Evolutionary conservation across 2,888 invertebrate genomes (phyloP).

Genomic region (Euclidia mi): DNA sequence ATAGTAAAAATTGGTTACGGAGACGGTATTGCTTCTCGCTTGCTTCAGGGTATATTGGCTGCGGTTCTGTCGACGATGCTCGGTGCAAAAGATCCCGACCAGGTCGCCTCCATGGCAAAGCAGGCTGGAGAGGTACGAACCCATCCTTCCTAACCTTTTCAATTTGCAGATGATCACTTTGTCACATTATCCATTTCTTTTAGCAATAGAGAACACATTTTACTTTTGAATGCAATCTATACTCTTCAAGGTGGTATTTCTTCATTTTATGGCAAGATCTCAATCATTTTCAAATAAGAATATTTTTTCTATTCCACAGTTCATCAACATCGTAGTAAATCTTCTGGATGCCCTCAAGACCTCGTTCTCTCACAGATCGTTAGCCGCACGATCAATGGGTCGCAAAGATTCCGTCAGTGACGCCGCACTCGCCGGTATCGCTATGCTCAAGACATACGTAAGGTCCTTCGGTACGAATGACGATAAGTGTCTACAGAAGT

Average conservation of each 20-base stretch:
- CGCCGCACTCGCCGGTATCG: conserved; percentile 96
- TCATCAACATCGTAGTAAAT: conserved; percentile 97
- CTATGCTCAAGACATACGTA: conserved; percentile 97
- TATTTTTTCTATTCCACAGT: conserved; percentile 87
- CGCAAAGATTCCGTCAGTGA: conserved; percentile 97
- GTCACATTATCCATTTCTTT: conserved; percentile 22
- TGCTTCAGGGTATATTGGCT: conserved; percentile 97
- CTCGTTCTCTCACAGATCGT: conserved; percentile 97
- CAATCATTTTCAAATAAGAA: background rate
- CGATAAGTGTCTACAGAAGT: conserved; percentile 96
- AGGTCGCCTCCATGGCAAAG: conserved; percentile 98
- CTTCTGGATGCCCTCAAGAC: conserved; percentile 97
- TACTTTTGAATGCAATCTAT: conserved; percentile 3
- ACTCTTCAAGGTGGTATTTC: conserved; percentile 1
- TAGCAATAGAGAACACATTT: conserved; percentile 17
- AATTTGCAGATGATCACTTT: conserved; percentile 48
- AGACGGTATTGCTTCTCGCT: conserved; percentile 90
- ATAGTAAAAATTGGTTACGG: conserved; percentile 89
- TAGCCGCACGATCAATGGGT: conserved; percentile 95
- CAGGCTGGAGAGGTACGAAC: conserved; percentile 97
- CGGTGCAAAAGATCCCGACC: conserved; percentile 97
- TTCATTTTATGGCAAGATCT: conserved; percentile 11
- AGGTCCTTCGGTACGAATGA: conserved; percentile 94
- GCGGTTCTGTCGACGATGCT: conserved; percentile 97
- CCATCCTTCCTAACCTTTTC: conserved; percentile 81